These are phyloP conservation scores for Esox masquinongy DNA, from an alignment of 2,797 vertebrate genomes.

Conservation along the genomic window DNA sequence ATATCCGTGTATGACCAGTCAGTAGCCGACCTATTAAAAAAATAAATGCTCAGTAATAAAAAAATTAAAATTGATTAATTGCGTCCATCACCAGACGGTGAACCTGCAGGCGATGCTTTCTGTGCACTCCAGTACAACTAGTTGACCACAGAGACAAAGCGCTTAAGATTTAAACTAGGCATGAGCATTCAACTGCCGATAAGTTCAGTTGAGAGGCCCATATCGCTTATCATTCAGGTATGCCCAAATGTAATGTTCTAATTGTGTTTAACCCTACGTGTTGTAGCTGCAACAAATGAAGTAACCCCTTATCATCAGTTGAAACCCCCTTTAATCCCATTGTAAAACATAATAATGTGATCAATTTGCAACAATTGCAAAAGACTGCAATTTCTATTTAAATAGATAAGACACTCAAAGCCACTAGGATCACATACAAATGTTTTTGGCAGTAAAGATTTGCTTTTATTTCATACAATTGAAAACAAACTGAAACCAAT, in stretches of 20 bases:
- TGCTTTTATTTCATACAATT: slow-evolving; percentile 61
- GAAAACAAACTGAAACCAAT: slow-evolving; percentile 39
- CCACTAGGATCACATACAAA: neutral
- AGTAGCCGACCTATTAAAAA: neutral
- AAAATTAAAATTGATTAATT: neutral
- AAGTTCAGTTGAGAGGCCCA: neutral
- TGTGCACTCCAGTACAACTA: slow-evolving; percentile 12
- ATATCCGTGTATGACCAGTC: neutral
- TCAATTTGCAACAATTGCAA: slow-evolving; percentile 4
- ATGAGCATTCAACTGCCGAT: slow-evolving; percentile 8
- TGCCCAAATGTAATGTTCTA: neutral
- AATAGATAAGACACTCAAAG: neutral
- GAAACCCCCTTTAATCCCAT: neutral
- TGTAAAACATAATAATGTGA: neutral
- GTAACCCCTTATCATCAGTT: neutral
- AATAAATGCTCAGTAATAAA: neutral
- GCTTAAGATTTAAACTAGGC: neutral
- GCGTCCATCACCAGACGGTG: neutral
- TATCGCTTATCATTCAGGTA: neutral
- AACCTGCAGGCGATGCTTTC: neutral
- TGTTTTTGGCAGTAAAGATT: slow-evolving; percentile 27
- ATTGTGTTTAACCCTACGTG: neutral
- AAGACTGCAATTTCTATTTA: neutral
- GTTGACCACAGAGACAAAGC: slow-evolving; percentile 9
- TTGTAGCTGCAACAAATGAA: neutral